Conservation (phyloP, 1,140 invertebrate genomes). For the Polypedilum pembai region DNA sequence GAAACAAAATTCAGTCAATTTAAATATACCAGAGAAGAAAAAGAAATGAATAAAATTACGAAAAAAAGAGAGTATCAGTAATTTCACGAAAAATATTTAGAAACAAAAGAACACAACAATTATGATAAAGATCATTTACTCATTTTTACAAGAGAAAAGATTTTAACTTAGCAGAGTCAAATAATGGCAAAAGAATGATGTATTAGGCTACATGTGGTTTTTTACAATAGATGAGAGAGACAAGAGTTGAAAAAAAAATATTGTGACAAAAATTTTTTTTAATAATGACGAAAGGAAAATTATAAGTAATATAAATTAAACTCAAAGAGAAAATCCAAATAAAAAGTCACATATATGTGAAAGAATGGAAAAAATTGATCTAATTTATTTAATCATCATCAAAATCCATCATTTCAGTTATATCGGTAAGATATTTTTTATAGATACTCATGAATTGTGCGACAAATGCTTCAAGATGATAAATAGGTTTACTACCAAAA, state of each 20-base stretch:
- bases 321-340: conserved; percentile 1
- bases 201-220: no score
- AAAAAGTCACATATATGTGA: background rate
- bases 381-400: conserved; percentile 30
- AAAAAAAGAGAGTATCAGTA: background rate
- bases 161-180: no score
- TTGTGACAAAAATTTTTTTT: no score
- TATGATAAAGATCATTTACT: no score
- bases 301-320: background rate
- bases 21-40: background rate
- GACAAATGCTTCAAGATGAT: conserved; percentile 94
- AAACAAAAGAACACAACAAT: no score
- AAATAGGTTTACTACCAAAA: conserved; percentile 88
- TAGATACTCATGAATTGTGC: conserved; percentile 94
- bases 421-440: conserved; percentile 72
- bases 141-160: no score
- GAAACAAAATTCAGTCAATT: background rate
- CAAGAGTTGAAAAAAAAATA: no score
- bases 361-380: background rate
- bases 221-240: no score
- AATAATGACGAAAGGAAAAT: no score
- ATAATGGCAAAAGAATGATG: no score
- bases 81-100: no score
- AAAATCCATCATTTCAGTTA: conserved; percentile 43
- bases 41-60: background rate